Evolutionary conservation across 2,113 vertebrate species (phyloP), one percentile per base, ranked within the genome.

Genomic region (Choloepus hoffmanni): DNA sequence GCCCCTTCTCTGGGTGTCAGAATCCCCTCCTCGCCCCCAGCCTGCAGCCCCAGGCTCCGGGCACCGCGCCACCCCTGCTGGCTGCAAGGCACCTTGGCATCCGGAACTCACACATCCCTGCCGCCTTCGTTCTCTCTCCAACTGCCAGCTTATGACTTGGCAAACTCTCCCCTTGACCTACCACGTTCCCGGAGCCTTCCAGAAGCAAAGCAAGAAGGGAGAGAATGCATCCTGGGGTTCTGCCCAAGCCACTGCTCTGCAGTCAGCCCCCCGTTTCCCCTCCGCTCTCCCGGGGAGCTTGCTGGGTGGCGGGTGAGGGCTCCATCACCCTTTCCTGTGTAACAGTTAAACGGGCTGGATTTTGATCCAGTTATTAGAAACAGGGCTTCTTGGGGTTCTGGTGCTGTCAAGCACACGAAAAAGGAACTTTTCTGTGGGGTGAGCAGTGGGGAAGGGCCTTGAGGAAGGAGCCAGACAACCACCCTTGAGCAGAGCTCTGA

Each of bases 31-130:
- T 95, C 5, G 9, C 15, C 5, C 45, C 72, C 70, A 74, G 70
- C 55, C 24, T 23, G 33, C n/a, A 70, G 40, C 24, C n/a, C 67
- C 60, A 7, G 53, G 10, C 11, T 40, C 36, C n/a, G 13, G 28
- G 26, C 0, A 5, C 0, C 0, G 2, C 45, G 65, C n/a, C 26
- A 50, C 45, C 45, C 26, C 62, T 26, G 23, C 62, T 2, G 0
- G 65, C 33, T 40, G 74, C 63, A 45, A 36, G 62, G 55, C 43
- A 14, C 14, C 4, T 15, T 26, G 60, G 9, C 33, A 45, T 73
- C 50, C 48, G 19, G 50, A 50, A 15, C 48, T 48, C 2, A 24
- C 23, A 36, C n/a, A 30, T 16, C 43, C 30, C 4, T 12, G 23
- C 33, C 36, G 26, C 11, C 6, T 18, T n/a, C 83, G 33, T 19